Evolutionary conservation across 2,888 invertebrate genomes (phyloP), one percentile per base, ranked within the genome.

Genomic region (Idaea dimidiata): DNA sequence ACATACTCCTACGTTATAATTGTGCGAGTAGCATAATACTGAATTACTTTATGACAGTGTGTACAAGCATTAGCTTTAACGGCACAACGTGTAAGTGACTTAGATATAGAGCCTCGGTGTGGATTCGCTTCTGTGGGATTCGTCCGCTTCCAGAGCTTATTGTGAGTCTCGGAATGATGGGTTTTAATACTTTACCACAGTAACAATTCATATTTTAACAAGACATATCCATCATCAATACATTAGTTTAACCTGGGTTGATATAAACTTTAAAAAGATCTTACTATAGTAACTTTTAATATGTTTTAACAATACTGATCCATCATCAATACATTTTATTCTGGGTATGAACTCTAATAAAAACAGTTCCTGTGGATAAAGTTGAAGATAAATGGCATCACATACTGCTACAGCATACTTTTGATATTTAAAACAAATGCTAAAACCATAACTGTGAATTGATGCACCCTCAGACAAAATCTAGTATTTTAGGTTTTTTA

Each of bases 111-210:
- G 80, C 78, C 72, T 77, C 72, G 14, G 69, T 72, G 68, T 75
- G 76, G 69, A 74, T 79, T 75, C 73, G 82, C 83, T 86, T 85
- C 59, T 75, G 75, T 79, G 76, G 72, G 58, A 71, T 66, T 69
- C 70, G 67, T 70, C 62, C 68, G 69, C 63, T 74, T 73, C 64
- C 66, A 62, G 61, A 65, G 67, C 63, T 65, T 67, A 31, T 58
- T 59, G 16, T 54, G 14, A 54, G 54, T 17, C n/a, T 54, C 8
- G n/a, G 16, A 54, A 5, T 54, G 4, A 43, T 43, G 54, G 16
- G 16, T 16, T 16, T 54, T 7, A 6, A 54, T 54, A 54, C 17
- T 16, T 54, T 17, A 54, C 43, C 43, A 43, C 3, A 5, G 14
- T 10, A 14, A 43, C 43, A 14, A 10, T 8, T 43, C 14, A 1